A percentile compares a stretch with the other conserved stretches of the same genome.
Conservation (phyloP, 2,797 vertebrate genomes). For the Aldrovandia affinis region DNA sequence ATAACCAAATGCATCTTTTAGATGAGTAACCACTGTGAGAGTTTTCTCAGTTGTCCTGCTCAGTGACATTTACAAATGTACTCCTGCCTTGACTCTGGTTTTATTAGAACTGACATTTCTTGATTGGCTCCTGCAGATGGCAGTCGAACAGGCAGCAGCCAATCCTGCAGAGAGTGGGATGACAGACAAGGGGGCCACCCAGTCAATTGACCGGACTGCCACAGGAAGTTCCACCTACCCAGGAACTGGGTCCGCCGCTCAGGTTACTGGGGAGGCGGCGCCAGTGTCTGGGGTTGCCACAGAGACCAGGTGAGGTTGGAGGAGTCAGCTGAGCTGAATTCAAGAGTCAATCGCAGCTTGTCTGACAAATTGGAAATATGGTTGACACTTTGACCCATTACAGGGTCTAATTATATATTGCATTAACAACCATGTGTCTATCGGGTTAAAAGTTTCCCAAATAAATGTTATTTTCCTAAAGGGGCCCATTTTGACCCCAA, state of each 20-base stretch:
- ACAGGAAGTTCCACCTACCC: conserved; percentile 16
- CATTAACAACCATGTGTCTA: too few species aligned
- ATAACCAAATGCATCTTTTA: background rate
- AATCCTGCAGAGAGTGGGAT: conserved; percentile 56
- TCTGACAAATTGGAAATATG: background rate
- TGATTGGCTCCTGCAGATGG: conserved; percentile 53
- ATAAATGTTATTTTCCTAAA: too few species aligned
- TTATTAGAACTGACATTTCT: background rate
- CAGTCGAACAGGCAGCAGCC: conserved; percentile 55
- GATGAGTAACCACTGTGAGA: background rate
- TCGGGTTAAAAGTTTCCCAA: too few species aligned
- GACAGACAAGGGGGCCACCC: conserved; percentile 61
- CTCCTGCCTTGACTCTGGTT: background rate
- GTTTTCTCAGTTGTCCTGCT: too few species aligned
- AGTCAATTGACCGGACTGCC: conserved; percentile 41
- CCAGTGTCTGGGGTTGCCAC: conserved; percentile 39
- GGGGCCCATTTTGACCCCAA: too few species aligned
- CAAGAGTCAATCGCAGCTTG: background rate
- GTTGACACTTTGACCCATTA: background rate
- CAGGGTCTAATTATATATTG: too few species aligned
- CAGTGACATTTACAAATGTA: too few species aligned
- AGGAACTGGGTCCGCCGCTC: conserved; percentile 31
- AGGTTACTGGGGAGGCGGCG: conserved; percentile 56
- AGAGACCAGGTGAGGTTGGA: conserved; percentile 64
- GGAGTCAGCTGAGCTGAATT: background rate